Evolutionary conservation across 2,888 invertebrate species (phyloP).

Genomic region (Elgonia sp.): DNA sequence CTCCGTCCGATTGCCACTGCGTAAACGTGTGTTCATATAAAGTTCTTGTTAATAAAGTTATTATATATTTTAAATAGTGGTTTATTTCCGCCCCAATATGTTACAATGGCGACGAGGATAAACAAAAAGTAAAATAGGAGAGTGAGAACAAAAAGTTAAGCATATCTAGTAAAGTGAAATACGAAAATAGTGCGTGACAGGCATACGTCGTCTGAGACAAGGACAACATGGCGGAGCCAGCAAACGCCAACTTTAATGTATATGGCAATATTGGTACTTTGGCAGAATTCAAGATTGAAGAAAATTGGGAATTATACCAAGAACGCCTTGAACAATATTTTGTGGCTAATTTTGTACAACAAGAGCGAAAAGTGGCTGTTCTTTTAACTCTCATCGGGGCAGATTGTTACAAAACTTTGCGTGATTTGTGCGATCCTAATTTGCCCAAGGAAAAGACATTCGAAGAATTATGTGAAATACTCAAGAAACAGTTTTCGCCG

Average conservation of each 20-base stretch:
- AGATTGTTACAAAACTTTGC: constrained; percentile 69
- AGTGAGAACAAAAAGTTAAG: too few relatives aligned
- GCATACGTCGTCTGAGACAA: not conserved
- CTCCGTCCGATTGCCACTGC: too few relatives aligned
- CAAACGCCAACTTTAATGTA: not conserved
- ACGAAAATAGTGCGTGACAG: too few relatives aligned
- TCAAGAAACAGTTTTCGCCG: constrained; percentile 56
- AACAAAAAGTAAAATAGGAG: too few relatives aligned
- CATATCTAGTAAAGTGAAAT: too few relatives aligned
- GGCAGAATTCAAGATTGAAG: constrained; percentile 61
- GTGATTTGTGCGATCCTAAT: constrained; percentile 54
- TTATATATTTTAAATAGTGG: too few relatives aligned
- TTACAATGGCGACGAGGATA: too few relatives aligned
- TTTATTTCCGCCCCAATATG: too few relatives aligned
- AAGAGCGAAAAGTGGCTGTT: constrained; percentile 65
- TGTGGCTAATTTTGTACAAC: constrained; percentile 67
- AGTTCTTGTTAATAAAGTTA: too few relatives aligned
- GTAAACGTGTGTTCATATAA: too few relatives aligned
- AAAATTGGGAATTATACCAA: constrained; percentile 69
- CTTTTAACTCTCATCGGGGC: constrained; percentile 66
- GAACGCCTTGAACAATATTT: constrained; percentile 71
- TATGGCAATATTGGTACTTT: constrained; percentile 50
- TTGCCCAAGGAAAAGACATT: constrained; percentile 67
- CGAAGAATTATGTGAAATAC: constrained; percentile 61
- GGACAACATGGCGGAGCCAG: not conserved